These are phyloP conservation scores for Tragelaphus imberbis DNA, from an alignment of 2,113 vertebrate genomes.

Conservation along the genomic window DNA sequence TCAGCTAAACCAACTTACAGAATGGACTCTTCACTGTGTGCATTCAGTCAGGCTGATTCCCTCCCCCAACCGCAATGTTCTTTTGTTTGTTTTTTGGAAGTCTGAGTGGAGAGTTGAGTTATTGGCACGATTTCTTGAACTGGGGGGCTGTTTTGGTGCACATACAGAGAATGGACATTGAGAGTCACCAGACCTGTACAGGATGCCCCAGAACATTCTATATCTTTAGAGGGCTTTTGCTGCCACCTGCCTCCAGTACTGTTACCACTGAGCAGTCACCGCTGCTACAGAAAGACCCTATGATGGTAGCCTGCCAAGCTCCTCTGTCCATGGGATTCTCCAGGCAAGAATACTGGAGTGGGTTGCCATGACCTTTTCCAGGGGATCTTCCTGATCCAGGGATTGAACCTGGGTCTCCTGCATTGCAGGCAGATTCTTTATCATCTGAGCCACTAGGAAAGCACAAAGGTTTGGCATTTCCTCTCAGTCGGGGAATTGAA, in stretches of 20 bases:
- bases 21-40: not conserved
- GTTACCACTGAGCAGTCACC: not conserved
- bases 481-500: not conserved
- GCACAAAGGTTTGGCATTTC: not conserved
- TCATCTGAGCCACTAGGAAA: not conserved
- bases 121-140: not conserved
- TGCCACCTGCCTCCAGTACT: not conserved
- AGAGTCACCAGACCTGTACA: not conserved
- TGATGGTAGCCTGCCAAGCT: not conserved
- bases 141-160: not conserved
- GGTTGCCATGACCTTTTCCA: not conserved
- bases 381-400: not conserved
- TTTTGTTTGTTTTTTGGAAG: not conserved
- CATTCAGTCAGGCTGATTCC: not conserved
- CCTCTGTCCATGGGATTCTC: not conserved
- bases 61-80: not conserved
- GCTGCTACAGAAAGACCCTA: not conserved
- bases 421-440: not conserved
- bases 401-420: not conserved
- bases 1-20: not conserved
- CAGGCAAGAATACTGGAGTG: not conserved
- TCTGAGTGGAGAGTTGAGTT: not conserved
- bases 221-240: accelerated
- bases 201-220: not conserved
- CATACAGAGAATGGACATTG: not conserved